phyloP scores from a whole-genome alignment of 2,113 vertebrate species.

The Grantiella picta region DNA sequence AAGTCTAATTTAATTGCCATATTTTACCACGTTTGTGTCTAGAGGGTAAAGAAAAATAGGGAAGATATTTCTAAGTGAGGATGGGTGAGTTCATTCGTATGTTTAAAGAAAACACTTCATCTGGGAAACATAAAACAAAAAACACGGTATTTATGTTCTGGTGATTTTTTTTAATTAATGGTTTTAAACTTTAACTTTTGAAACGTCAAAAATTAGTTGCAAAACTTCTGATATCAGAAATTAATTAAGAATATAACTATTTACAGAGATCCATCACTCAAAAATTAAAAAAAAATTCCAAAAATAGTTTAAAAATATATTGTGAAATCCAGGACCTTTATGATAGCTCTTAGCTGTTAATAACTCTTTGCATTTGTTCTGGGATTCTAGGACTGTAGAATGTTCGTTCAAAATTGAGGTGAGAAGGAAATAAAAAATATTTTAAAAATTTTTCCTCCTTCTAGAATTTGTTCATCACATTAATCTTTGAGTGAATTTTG shows the following conservation, averaged over 20 bases:
- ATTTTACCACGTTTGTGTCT: not conserved
- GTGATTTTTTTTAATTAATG: not conserved
- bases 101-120: not conserved
- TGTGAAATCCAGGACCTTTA: not conserved
- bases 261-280: not conserved
- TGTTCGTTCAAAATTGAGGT: not conserved
- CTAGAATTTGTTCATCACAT: not conserved
- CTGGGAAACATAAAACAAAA: not conserved
- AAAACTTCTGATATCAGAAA: not conserved
- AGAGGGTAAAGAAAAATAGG: not conserved
- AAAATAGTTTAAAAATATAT: not conserved
- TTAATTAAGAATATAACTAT: accelerated
- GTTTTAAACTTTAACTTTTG: not conserved
- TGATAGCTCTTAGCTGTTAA: not conserved
- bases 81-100: accelerated
- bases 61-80: not conserved
- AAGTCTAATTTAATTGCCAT: not conserved
- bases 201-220: not conserved
- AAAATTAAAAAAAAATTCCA: not conserved
- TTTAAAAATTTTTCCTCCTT: not conserved
- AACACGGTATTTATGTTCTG: accelerated
- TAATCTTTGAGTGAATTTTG: not conserved
- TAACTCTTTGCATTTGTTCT: not conserved
- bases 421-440: not conserved
- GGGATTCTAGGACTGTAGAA: not conserved